Percentiles rank a stretch among this genome's conserved stretches.
These are phyloP conservation scores for Virgularia gustaviana DNA, from an alignment of 92 coral and sea anemone species.

Conservation along the genomic window DNA sequence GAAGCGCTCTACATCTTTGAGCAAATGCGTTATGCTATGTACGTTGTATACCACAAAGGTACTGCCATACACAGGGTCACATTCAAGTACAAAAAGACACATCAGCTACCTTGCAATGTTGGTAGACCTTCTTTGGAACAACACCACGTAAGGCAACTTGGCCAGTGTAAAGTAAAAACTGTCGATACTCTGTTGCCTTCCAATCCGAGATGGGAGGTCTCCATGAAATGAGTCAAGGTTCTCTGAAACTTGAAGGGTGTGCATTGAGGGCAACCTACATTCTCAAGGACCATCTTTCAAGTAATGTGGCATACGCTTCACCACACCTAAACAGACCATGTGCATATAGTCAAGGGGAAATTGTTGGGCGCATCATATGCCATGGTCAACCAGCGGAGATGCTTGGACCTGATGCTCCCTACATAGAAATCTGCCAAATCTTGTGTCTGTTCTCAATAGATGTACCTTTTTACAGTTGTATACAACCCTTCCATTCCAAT, in stretches of 20 bases:
- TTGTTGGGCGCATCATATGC: not conserved
- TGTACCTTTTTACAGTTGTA: not conserved
- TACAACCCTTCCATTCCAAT: conserved; percentile 29
- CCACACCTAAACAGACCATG: conserved; percentile 5
- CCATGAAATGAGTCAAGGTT: not conserved
- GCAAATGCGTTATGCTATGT: not conserved
- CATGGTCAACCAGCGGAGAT: not conserved
- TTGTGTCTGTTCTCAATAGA: conserved; percentile 9
- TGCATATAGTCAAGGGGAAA: conserved; percentile 19
- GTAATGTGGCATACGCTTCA: not conserved
- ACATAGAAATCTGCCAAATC: not conserved
- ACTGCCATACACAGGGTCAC: not conserved
- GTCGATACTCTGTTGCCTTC: conserved; percentile 17
- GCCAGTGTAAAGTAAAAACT: conserved; percentile 2
- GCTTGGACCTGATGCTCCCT: not conserved
- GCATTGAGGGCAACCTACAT: conserved; percentile 14
- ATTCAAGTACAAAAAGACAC: not conserved
- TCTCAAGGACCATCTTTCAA: not conserved
- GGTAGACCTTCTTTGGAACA: not conserved
- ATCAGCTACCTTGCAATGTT: not conserved
- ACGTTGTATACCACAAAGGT: not conserved
- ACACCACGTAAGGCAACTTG: not conserved
- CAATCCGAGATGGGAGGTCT: conserved; percentile 12
- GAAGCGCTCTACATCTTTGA: not conserved
- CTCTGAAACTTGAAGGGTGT: conserved; percentile 11